Conservation (phyloP, 2,888 invertebrate genomes). For the Disparrhopalites patrizii region DNA sequence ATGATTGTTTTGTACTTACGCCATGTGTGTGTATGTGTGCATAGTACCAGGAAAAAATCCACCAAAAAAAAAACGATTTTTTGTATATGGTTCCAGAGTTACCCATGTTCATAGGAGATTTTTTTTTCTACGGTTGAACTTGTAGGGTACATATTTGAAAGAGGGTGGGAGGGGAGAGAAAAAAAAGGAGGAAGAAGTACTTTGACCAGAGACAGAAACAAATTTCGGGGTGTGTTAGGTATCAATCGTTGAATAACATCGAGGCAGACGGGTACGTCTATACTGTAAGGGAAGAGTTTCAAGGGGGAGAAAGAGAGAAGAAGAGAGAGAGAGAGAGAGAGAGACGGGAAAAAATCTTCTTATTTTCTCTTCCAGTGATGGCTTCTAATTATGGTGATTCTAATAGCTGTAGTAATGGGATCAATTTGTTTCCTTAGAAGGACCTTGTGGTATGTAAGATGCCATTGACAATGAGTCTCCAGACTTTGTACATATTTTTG, state of each 20-base stretch:
- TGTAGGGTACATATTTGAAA: no score
- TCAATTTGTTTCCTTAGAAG: conserved; percentile 36
- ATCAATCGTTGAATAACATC: conserved; percentile 26
- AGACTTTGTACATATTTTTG: conserved; percentile 5
- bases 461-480: conserved; percentile 21
- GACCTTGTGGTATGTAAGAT: conserved; percentile 26
- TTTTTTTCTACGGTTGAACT: no score
- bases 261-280: conserved; percentile 19
- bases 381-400: conserved; percentile 38
- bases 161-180: no score
- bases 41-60: no score
- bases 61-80: no score
- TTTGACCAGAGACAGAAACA: conserved; percentile 35
- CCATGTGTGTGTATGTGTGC: not conserved
- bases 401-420: conserved; percentile 37
- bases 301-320: conserved; percentile 3
- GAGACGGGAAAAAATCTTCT: conserved; percentile 22
- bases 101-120: conserved; percentile 15
- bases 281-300: conserved; percentile 6
- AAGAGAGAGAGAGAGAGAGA: not conserved
- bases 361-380: conserved; percentile 29
- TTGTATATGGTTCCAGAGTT: conserved; percentile 9
- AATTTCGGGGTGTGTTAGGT: conserved; percentile 34
- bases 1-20: no score
- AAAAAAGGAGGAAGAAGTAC: conserved; percentile 24